Evolutionary conservation across 2,888 invertebrate genomes (phyloP), one percentile per base, ranked within the genome.

Genomic region (Oscheius sp.): DNA sequence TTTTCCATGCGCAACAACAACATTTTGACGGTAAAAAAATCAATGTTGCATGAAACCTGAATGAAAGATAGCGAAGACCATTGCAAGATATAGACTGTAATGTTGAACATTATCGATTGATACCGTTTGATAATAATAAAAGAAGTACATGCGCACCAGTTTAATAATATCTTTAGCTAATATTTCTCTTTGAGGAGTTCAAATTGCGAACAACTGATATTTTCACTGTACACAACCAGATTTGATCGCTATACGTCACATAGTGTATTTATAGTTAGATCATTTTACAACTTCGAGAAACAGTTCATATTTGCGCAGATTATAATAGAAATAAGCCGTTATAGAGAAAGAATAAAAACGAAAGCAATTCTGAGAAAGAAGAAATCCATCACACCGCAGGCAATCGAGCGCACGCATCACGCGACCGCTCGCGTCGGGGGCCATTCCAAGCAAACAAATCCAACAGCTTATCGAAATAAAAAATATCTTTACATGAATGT

Each of bases 1-100:
- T 76, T 76, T 66, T 76, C 76, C 76, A 76, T 76, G 27, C 76
- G 69, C 58, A 76, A 45, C 21, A 76, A 73, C 66, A 76, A 61
- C 76, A 76, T 76, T 27, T 66, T 66, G n/a, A 27, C 35, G 13
- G 25, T 21, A 16, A 12, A 23, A 25, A 45, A 35, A 35, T 35
- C 35, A 35, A 35, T 35, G 35, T 35, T 35, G 41, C 46, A 45
- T 45, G 18, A 58, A 23, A 56, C 23, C 56, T 56, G 25, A 56
- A 56, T 49, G n/a, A 58, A 23, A 58, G n/a, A 55, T 25, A 25
- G 55, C 12, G 35, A 35, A 53, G 18, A 53, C 53, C 53, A 21
- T 18, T 21, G 25, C 21, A 12, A 25, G n/a, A 53, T 23, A 53
- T 23, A 53, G n/a, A 53, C 9, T 18, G 25, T 18, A 53, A 12